These are phyloP conservation scores for Cettia cetti DNA, from an alignment of 2,113 vertebrate genomes.

Conservation along the genomic window DNA sequence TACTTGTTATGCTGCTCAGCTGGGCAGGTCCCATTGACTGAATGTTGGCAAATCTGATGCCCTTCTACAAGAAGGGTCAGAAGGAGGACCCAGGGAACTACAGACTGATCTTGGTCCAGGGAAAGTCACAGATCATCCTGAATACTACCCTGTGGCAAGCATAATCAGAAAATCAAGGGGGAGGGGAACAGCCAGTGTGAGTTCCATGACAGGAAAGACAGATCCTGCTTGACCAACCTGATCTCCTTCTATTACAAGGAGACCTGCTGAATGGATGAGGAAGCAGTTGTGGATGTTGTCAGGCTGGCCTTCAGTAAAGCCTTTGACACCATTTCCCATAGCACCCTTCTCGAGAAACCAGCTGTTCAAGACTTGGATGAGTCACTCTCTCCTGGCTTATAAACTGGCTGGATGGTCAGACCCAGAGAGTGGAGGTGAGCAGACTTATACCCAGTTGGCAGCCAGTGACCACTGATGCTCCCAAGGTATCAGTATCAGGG, in stretches of 20 bases:
- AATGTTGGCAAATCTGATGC: neutral
- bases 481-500: neutral
- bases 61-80: neutral
- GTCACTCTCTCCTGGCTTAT: neutral
- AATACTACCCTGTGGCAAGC: neutral
- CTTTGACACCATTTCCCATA: neutral
- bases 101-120: accelerated
- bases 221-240: neutral
- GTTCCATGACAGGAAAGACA: neutral
- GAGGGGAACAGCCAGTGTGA: accelerated
- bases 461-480: accelerated
- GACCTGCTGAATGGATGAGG: neutral
- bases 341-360: neutral
- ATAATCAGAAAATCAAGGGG: neutral
- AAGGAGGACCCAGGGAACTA: neutral
- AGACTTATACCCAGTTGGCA: neutral
- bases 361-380: neutral
- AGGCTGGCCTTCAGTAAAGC: neutral
- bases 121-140: too few relatives aligned
- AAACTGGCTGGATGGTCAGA: neutral
- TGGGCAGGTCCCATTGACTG: neutral
- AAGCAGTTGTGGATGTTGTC: neutral
- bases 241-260: neutral
- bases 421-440: neutral
- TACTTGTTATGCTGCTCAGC: neutral